Conservation (phyloP, 2,888 invertebrate species). For the Crioceris asparagi region DNA sequence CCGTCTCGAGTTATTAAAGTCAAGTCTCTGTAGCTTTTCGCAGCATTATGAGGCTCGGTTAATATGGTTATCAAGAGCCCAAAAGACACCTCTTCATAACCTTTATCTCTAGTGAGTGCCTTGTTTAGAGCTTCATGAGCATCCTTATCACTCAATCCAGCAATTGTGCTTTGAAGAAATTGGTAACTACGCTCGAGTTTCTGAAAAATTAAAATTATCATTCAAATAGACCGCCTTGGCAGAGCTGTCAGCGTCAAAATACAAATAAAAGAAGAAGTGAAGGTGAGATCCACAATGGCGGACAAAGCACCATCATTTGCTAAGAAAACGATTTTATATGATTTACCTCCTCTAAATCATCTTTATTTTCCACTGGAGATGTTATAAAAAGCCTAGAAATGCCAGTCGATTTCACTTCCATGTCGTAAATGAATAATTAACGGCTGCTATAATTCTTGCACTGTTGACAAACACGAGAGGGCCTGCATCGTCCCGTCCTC, state of each 20-base stretch:
- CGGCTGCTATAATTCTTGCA: constrained; percentile 46
- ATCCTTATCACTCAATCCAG: constrained; percentile 85
- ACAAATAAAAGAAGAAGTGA: constrained; percentile 35
- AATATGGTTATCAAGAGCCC: constrained; percentile 84
- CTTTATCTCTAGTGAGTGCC: constrained; percentile 76
- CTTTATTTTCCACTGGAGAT: constrained; percentile 77
- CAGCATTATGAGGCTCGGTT: constrained; percentile 71
- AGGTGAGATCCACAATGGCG: constrained; percentile 43
- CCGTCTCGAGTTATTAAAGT: constrained; percentile 86
- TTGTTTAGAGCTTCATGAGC: constrained; percentile 85
- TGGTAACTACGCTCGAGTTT: constrained; percentile 80
- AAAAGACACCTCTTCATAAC: constrained; percentile 87
- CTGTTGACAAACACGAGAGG: constrained; percentile 46
- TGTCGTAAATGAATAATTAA: constrained; percentile 25
- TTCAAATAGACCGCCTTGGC: constrained; percentile 33
- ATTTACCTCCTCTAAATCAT: constrained; percentile 83
- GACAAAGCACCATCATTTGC: constrained; percentile 42
- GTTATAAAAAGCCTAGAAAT: constrained; percentile 70
- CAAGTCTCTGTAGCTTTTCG: constrained; percentile 84
- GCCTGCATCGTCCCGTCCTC: constrained; percentile 51
- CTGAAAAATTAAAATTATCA: constrained; percentile 48
- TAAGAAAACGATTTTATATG: constrained; percentile 38
- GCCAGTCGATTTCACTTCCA: constrained; percentile 33
- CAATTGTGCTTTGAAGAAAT: constrained; percentile 64
- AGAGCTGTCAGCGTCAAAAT: constrained; percentile 30